Evolutionary conservation across 1,140 invertebrate species (phyloP), one percentile per base, ranked within the genome.

Genomic region (Kradibia gibbosae): DNA sequence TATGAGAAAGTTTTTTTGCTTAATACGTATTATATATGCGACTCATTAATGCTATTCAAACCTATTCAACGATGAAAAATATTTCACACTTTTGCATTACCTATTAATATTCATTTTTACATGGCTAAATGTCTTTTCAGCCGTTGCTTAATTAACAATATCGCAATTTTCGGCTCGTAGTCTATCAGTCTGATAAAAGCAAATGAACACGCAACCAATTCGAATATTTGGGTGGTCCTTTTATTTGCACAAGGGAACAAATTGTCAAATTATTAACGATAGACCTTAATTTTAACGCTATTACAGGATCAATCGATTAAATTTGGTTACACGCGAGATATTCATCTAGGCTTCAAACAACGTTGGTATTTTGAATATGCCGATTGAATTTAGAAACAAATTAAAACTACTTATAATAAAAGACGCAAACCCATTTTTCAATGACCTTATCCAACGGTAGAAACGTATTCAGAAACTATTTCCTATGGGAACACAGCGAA

Each of bases 151-250:
- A 31, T 60, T 60, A 1, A 31, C n/a, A 31, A 60, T 8, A 60
- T 20, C 45, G 20, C 17, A 28, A 31, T 50, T 25, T 31, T 15
- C 11, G 53, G 42, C 42, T 31, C 11, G 25, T 22, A 34, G 45
- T 73, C 17, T 15, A 73, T 73, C 48, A 55, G 31, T 1, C 1
- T 11, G 13, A 55, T 13, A 62, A 36, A 42, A 65, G 28, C 36
- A 17, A 65, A 34, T 62, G 50, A 65, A 28, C 25, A 11, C 28
- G n/a, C 34, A 53, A 22, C 8, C 36, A 1, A n/a, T 25, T 20
- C 42, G 48, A 5, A 8, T n/a, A 31, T 48, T 75, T 78, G 77
- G 77, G 77, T 78, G 77, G 77, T 78, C 77, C 39, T 48, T 25
- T 77, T 34, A 77, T 62, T 65, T 65, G 28, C 60, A 77, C n/a